A percentile compares a stretch with the other conserved stretches of the same genome.
Conservation (phyloP, 2,888 invertebrate species). For the Muschampia plurimacula region DNA sequence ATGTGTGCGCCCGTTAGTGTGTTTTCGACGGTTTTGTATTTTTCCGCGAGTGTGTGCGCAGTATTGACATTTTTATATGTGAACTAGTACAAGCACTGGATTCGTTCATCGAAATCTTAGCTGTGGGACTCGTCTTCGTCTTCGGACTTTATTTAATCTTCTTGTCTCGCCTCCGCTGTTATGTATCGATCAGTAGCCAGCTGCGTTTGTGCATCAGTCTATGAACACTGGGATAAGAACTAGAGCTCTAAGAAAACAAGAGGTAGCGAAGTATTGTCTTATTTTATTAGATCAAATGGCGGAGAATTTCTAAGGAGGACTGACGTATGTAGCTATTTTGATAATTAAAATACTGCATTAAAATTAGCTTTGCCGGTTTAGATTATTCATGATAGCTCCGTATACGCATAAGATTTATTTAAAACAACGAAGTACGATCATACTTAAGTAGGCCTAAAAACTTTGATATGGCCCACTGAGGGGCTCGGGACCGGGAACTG, state of each 20-base stretch:
- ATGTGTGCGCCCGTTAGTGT: slow-evolving; percentile 29
- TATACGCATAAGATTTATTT: too few species aligned
- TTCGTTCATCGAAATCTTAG: slow-evolving; percentile 43
- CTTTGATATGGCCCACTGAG: too few species aligned
- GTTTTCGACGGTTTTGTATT: slow-evolving; percentile 54
- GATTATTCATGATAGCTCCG: too few species aligned
- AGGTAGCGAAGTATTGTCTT: neutral
- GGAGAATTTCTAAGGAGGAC: too few species aligned
- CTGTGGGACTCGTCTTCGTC: neutral
- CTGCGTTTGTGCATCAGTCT: neutral
- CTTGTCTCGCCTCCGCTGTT: slow-evolving; percentile 7
- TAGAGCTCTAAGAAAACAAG: neutral
- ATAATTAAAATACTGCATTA: too few species aligned
- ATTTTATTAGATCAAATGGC: neutral
- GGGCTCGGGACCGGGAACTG: too few species aligned
- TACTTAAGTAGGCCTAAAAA: too few species aligned
- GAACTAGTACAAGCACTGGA: slow-evolving; percentile 59
- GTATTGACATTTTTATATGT: slow-evolving; percentile 85
- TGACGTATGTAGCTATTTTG: too few species aligned
- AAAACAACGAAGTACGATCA: too few species aligned
- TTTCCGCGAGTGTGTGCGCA: slow-evolving; percentile 59
- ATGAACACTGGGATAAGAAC: neutral
- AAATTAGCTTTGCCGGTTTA: too few species aligned
- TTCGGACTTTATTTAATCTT: slow-evolving; percentile 24
- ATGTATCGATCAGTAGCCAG: slow-evolving; percentile 7